phyloP scores from a whole-genome alignment of 1,140 invertebrate genomes.

The Tetraneura akinire region DNA sequence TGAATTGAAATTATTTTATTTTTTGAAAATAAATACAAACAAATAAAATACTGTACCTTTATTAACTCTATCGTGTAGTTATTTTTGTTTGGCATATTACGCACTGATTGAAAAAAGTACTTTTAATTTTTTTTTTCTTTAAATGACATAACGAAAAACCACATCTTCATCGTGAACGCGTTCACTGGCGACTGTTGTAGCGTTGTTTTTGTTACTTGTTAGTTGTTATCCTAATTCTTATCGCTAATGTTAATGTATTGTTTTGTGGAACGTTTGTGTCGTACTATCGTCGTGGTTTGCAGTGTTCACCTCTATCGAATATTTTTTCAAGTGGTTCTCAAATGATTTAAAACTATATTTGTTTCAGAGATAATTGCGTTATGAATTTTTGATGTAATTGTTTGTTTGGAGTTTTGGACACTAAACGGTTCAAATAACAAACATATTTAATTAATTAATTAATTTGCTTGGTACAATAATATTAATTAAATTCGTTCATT shows the following conservation, averaged over 20 bases:
- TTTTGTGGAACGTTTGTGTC: too few species aligned
- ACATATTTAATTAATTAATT: too few species aligned
- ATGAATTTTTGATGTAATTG: too few species aligned
- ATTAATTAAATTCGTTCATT: too few species aligned
- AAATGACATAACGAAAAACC: not conserved
- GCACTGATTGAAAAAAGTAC: not conserved
- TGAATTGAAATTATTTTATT: not conserved
- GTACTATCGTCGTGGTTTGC: not conserved
- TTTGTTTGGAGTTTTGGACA: too few species aligned
- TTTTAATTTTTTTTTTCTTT: not conserved
- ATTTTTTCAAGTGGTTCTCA: not conserved
- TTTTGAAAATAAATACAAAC: not conserved
- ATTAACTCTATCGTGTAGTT: not conserved
- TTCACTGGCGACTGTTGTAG: not conserved
- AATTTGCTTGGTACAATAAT: too few species aligned
- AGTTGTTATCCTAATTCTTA: conserved; percentile 36
- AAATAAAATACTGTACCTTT: not conserved
- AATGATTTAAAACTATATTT: too few species aligned
- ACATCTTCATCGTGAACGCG: not conserved
- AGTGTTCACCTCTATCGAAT: not conserved
- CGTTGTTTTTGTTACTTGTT: too few species aligned
- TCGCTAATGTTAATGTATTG: not conserved
- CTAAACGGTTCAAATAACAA: too few species aligned
- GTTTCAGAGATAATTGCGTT: too few species aligned
- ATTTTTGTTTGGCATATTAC: not conserved